Evolutionary conservation across 2,113 vertebrate species (phyloP).

Genomic region (Engystomops pustulosus): DNA sequence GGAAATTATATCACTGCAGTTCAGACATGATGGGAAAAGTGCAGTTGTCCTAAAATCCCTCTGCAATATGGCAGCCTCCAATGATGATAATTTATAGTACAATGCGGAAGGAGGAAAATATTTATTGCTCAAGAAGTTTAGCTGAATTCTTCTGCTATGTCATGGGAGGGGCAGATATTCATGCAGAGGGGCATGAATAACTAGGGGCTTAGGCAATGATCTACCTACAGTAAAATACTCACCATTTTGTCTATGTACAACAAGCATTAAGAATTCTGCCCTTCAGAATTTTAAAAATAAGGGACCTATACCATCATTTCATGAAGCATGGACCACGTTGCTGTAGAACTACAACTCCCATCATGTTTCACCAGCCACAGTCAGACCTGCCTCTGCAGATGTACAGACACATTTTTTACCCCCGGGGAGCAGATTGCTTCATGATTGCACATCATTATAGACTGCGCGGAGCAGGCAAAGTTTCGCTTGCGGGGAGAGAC

Average conservation of each 20-base stretch:
- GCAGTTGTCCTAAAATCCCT: slow-evolving; percentile 25
- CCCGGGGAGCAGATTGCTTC: slow-evolving; percentile 27
- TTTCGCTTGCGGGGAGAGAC: slow-evolving; percentile 14
- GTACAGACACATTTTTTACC: slow-evolving; percentile 6
- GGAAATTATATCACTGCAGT: slow-evolving; percentile 45
- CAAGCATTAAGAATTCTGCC: no score
- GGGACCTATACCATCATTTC: background rate
- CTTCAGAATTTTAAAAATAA: background rate
- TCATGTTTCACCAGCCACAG: background rate
- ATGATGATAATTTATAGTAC: slow-evolving; percentile 46
- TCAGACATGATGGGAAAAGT: background rate
- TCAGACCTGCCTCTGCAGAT: slow-evolving; percentile 7
- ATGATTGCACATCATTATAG: slow-evolving; percentile 26
- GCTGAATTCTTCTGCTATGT: background rate
- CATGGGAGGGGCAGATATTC: background rate
- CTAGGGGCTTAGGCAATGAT: background rate
- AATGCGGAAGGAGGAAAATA: slow-evolving; percentile 23
- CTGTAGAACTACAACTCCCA: background rate
- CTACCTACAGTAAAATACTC: background rate
- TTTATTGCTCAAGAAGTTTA: slow-evolving; percentile 25
- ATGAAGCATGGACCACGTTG: background rate
- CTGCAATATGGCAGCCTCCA: slow-evolving; percentile 8
- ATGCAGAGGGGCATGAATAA: background rate
- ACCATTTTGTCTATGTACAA: no score
- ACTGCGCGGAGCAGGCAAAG: background rate